Percentiles rank a stretch among this genome's conserved stretches.
phyloP scores from a whole-genome alignment of 2,113 vertebrate species.

The Numida meleagris region DNA sequence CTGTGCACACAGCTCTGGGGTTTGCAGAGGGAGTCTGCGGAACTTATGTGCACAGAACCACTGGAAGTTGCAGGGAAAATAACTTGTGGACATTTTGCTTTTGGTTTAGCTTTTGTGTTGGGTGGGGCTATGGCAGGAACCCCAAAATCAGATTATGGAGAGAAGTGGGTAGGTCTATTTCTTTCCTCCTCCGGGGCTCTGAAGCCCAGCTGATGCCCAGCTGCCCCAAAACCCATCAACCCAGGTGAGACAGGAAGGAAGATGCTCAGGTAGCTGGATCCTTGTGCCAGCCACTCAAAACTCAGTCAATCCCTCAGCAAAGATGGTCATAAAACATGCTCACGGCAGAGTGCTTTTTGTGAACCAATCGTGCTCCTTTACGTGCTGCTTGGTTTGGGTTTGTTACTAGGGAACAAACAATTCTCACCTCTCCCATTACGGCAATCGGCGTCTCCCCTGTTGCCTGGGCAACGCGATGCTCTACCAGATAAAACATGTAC shows the following conservation, averaged over 20 bases:
- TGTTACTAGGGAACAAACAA: neutral
- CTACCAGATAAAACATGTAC: slow-evolving; percentile 99
- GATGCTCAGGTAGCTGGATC: neutral
- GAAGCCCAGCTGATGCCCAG: neutral
- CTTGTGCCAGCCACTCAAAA: neutral
- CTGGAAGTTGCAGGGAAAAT: neutral
- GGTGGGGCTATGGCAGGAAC: neutral
- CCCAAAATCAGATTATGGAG: neutral
- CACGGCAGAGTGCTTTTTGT: fast-evolving
- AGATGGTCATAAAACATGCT: fast-evolving
- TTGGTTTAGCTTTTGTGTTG: neutral
- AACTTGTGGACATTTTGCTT: neutral
- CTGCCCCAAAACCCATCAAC: neutral
- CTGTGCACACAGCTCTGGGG: neutral
- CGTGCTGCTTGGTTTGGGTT: neutral
- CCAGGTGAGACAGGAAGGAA: neutral
- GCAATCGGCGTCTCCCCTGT: slow-evolving; percentile 96
- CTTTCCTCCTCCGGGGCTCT: neutral
- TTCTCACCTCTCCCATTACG: slow-evolving; percentile 95
- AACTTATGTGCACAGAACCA: neutral
- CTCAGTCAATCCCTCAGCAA: neutral
- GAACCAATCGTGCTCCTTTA: fast-evolving
- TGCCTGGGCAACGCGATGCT: slow-evolving; percentile 94
- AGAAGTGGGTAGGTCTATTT: neutral
- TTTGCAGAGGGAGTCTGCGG: neutral